A percentile compares a stretch with the other conserved stretches of the same genome.
Conservation (phyloP, 2,888 invertebrate species). For the Metallyticus violacea region DNA sequence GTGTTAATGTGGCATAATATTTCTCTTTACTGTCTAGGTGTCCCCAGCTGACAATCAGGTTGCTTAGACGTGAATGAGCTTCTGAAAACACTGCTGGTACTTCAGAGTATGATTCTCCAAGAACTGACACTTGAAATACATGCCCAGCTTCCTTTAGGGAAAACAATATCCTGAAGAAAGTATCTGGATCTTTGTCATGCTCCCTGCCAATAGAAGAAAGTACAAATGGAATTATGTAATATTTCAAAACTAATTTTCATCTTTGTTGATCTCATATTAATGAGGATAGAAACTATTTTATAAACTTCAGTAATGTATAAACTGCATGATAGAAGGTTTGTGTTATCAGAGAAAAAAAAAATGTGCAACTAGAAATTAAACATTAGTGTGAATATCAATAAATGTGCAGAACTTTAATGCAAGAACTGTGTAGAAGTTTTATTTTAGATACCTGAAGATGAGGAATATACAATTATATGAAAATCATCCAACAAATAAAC, state of each 20-base stretch:
- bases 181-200: slow-evolving; percentile 70
- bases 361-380: too few relatives aligned
- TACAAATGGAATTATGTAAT: too few relatives aligned
- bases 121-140: slow-evolving; percentile 58
- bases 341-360: too few relatives aligned
- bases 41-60: slow-evolving; percentile 59
- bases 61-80: slow-evolving; percentile 49
- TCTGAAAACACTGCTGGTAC: slow-evolving; percentile 59
- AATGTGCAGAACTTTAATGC: too few relatives aligned
- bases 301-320: background rate
- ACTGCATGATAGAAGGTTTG: too few relatives aligned
- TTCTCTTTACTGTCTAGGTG: slow-evolving; percentile 53
- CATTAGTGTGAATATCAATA: too few relatives aligned
- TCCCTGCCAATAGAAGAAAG: slow-evolving; percentile 51
- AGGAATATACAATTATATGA: too few relatives aligned
- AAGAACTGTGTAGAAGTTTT: too few relatives aligned
- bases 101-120: slow-evolving; percentile 61
- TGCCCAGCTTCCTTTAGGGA: slow-evolving; percentile 52
- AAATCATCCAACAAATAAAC: too few relatives aligned
- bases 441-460: too few relatives aligned
- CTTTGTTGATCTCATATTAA: background rate
- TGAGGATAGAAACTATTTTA: background rate
- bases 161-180: slow-evolving; percentile 56
- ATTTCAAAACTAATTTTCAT: too few relatives aligned
- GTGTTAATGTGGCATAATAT: slow-evolving; percentile 55